A percentile compares a stretch with the other conserved stretches of the same genome.
These are phyloP conservation scores for Catocala nupta DNA, from an alignment of 2,888 invertebrate genomes.

Conservation along the genomic window DNA sequence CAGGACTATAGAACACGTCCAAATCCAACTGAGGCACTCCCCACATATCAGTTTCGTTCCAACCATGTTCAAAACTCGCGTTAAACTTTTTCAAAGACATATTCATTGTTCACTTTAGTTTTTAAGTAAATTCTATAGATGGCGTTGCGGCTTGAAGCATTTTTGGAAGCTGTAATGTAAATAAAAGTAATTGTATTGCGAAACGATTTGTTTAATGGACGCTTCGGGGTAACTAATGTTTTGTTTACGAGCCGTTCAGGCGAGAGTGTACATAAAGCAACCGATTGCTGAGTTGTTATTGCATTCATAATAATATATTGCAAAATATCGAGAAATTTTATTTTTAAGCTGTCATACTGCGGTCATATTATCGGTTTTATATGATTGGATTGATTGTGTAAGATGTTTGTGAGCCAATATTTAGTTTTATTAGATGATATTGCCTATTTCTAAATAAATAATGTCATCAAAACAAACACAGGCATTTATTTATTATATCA, in stretches of 20 bases:
- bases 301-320: too few relatives aligned
- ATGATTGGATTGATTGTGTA: too few relatives aligned
- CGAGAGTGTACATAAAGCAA: neutral
- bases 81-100: conserved; percentile 39
- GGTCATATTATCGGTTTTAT: too few relatives aligned
- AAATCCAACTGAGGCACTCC: conserved; percentile 66
- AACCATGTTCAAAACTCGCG: conserved; percentile 40
- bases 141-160: conserved; percentile 14
- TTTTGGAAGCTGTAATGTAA: conserved; percentile 25
- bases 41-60: conserved; percentile 65
- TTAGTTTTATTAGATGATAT: too few relatives aligned
- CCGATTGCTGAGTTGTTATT: neutral
- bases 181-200: conserved; percentile 11
- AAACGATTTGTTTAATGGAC: conserved; percentile 14
- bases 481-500: too few relatives aligned
- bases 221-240: conserved; percentile 12
- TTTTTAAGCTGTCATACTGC: neutral
- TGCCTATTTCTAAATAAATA: too few relatives aligned
- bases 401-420: too few relatives aligned
- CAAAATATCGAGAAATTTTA: neutral
- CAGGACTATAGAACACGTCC: conserved; percentile 78
- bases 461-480: too few relatives aligned
- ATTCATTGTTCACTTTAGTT: conserved; percentile 1
- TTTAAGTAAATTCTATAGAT: conserved; percentile 7
- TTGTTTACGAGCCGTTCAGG: conserved; percentile 8